A percentile compares a stretch with the other conserved stretches of the same genome.
Conservation (phyloP, 2,888 invertebrate genomes). For the Syrista parreyssii region DNA sequence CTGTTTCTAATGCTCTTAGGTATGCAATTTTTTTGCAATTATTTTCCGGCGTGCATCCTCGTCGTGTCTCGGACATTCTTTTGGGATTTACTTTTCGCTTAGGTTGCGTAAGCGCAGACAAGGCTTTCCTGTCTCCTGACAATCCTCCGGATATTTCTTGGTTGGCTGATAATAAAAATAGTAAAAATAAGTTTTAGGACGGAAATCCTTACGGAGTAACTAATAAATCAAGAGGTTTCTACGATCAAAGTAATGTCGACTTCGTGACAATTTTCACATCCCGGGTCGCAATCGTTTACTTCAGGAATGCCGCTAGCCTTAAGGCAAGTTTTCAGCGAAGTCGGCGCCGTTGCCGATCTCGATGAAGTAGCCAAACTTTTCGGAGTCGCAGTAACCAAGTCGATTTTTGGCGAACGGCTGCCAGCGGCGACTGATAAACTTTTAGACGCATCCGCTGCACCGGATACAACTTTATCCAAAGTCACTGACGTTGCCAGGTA, state of each 20-base stretch:
- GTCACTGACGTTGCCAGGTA: neutral
- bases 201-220: neutral
- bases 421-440: neutral
- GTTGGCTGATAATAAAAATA: neutral
- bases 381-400: neutral
- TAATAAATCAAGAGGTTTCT: neutral
- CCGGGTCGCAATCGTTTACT: conserved; percentile 34
- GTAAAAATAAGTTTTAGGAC: neutral
- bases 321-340: neutral
- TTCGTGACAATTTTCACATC: conserved; percentile 24
- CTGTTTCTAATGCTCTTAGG: conserved; percentile 29
- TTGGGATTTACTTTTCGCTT: neutral
- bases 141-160: neutral
- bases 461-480: neutral
- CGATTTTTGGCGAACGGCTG: neutral
- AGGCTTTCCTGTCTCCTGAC: neutral
- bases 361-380: neutral
- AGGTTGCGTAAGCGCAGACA: neutral
- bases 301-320: conserved; percentile 19
- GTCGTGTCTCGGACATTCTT: conserved; percentile 35
- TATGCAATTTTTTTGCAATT: conserved; percentile 49
- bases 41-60: conserved; percentile 50
- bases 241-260: conserved; percentile 41
- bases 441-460: neutral
- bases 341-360: neutral